Evolutionary conservation across 2,888 invertebrate species (phyloP).

Genomic region (Scelioninae gen. 1): DNA sequence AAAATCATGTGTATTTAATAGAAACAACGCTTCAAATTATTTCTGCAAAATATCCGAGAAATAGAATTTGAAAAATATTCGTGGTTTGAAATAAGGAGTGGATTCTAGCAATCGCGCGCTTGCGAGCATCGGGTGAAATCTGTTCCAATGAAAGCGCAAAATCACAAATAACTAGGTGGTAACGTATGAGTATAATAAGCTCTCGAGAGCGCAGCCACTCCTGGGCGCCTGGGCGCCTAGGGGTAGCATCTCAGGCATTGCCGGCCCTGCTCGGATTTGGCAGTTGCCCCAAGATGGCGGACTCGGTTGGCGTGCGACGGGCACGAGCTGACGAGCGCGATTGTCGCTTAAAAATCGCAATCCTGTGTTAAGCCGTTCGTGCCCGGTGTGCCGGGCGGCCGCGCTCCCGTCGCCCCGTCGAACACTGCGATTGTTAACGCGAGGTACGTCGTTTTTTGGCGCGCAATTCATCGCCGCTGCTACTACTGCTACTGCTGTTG

Average conservation of each 20-base stretch:
- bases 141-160: no score
- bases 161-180: no score
- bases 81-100: no score
- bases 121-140: no score
- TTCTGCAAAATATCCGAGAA: no score
- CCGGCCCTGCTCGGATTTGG: slow-evolving; percentile 73
- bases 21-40: no score
- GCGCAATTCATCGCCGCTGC: slow-evolving; percentile 64
- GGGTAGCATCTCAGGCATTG: slow-evolving; percentile 60
- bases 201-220: slow-evolving; percentile 25
- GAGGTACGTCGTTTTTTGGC: slow-evolving; percentile 67
- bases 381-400: slow-evolving; percentile 70
- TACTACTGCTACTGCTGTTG: slow-evolving; percentile 24
- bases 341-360: slow-evolving; percentile 77
- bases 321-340: slow-evolving; percentile 81
- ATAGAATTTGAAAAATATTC: no score
- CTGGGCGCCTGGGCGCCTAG: slow-evolving; percentile 39
- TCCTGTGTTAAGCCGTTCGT: slow-evolving; percentile 79
- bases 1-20: no score
- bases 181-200: no score
- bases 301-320: slow-evolving; percentile 82
- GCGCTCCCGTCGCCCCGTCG: slow-evolving; percentile 68
- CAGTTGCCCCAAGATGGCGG: slow-evolving; percentile 84
- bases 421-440: slow-evolving; percentile 54
- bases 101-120: no score